phyloP scores from a whole-genome alignment of 1,140 invertebrate species.

The Eueides isabella region DNA sequence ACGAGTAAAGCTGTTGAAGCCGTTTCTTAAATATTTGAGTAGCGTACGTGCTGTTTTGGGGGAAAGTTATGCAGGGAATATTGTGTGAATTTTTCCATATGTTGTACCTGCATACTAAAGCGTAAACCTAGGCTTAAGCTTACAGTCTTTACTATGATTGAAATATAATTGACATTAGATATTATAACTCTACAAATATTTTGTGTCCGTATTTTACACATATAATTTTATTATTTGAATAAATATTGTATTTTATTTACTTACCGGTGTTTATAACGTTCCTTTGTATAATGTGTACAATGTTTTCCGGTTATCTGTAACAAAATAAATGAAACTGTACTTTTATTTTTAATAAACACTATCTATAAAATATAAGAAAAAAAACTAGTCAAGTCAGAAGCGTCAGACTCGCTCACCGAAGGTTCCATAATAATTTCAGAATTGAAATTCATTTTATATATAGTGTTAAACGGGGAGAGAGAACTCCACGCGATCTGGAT shows the following conservation, averaged over 20 bases:
- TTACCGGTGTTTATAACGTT: background rate
- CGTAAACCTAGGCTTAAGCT: background rate
- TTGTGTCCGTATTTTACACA: background rate
- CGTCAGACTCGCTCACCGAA: too few relatives aligned
- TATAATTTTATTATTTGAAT: background rate
- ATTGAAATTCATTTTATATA: too few relatives aligned
- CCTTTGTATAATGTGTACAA: background rate
- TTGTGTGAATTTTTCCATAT: background rate
- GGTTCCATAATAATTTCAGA: too few relatives aligned
- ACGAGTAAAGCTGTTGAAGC: constrained; percentile 36
- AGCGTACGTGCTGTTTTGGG: background rate
- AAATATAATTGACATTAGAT: too few relatives aligned
- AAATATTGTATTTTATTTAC: constrained; percentile 6
- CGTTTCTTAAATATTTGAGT: constrained; percentile 6
- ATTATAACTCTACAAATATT: background rate
- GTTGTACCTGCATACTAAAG: background rate
- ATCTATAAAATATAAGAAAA: too few relatives aligned
- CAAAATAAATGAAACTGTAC: background rate
- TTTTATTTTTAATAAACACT: too few relatives aligned
- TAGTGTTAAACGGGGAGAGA: too few relatives aligned
- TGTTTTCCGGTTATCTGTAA: background rate
- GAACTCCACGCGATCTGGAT: too few relatives aligned
- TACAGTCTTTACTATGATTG: background rate
- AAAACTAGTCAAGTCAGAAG: too few relatives aligned
- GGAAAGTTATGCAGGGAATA: constrained; percentile 1